Evolutionary conservation across 2,113 vertebrate genomes (phyloP).

Genomic region (Theristicus caerulescens): DNA sequence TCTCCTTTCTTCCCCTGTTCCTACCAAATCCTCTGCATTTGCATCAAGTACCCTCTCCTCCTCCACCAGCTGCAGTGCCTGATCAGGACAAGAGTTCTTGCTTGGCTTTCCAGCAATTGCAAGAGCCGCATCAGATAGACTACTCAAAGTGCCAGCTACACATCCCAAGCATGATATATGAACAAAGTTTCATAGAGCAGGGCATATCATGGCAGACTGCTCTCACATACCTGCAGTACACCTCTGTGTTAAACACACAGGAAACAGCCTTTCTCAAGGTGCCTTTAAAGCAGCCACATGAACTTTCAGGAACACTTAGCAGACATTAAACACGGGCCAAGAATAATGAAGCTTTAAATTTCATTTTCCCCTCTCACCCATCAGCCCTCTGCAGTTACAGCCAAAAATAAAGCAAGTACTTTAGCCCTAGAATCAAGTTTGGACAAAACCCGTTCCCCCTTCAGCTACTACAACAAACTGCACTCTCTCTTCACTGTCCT

Average conservation of each 20-base stretch:
- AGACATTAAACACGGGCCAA: not conserved
- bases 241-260: not conserved
- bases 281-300: not conserved
- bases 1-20: not conserved
- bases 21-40: not conserved
- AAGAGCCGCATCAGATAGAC: not conserved
- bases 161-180: fast-evolving
- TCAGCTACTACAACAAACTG: not conserved
- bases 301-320: not conserved
- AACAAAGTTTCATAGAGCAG: not conserved
- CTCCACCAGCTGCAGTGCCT: fast-evolving
- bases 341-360: not conserved
- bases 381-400: not conserved
- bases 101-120: not conserved
- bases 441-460: not conserved
- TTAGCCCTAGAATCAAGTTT: not conserved
- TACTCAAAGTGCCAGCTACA: not conserved
- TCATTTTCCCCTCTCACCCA: not conserved
- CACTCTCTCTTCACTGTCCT: not conserved
- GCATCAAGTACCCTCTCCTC: not conserved
- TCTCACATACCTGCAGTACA: not conserved
- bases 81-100: not conserved
- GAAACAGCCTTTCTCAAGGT: not conserved
- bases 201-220: fast-evolving
- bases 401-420: not conserved